A percentile compares a stretch with the other conserved stretches of the same genome.
Evolutionary conservation across 2,797 vertebrate species (phyloP).

Genomic region (Potorous gilbertii): DNA sequence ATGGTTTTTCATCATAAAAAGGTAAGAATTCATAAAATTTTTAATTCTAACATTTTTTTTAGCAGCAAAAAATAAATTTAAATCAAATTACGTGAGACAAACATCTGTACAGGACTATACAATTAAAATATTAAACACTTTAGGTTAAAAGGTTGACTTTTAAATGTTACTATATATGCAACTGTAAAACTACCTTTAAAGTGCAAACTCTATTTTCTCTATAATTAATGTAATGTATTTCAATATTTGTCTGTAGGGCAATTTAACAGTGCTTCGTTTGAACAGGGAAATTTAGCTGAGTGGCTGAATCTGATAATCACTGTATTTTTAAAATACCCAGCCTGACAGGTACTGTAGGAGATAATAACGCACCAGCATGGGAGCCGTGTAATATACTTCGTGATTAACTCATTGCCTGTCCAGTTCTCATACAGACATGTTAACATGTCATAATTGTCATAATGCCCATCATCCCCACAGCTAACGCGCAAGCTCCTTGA

Average conservation of each 20-base stretch:
- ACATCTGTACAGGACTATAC: conserved; percentile 30
- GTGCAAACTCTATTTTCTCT: conserved; percentile 30
- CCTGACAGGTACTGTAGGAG: conserved; percentile 84
- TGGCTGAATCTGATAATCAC: conserved; percentile 62
- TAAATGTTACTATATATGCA: not conserved
- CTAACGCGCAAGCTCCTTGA: conserved; percentile 93
- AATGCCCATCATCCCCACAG: conserved; percentile 91
- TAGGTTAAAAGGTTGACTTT: conserved; percentile 40
- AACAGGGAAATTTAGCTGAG: conserved; percentile 56
- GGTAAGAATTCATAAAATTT: conserved; percentile 50
- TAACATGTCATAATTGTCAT: conserved; percentile 98
- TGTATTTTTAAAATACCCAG: conserved; percentile 81
- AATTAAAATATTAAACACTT: conserved; percentile 45
- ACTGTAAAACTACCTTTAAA: conserved; percentile 23
- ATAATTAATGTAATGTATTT: conserved; percentile 40
- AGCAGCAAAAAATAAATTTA: conserved; percentile 47
- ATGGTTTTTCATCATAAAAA: conserved; percentile 54
- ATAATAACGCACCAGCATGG: conserved; percentile 93
- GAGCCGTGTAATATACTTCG: conserved; percentile 92
- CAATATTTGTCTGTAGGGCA: conserved; percentile 49
- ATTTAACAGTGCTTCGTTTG: conserved; percentile 62
- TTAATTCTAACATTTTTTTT: conserved; percentile 12
- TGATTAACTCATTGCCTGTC: conserved; percentile 98
- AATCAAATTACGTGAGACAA: conserved; percentile 46
- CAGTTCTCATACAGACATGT: conserved; percentile 93